A percentile compares a stretch with the other conserved stretches of the same genome.
Evolutionary conservation across 2,113 vertebrate genomes (phyloP).

Genomic region (Sylvilagus bachmani): DNA sequence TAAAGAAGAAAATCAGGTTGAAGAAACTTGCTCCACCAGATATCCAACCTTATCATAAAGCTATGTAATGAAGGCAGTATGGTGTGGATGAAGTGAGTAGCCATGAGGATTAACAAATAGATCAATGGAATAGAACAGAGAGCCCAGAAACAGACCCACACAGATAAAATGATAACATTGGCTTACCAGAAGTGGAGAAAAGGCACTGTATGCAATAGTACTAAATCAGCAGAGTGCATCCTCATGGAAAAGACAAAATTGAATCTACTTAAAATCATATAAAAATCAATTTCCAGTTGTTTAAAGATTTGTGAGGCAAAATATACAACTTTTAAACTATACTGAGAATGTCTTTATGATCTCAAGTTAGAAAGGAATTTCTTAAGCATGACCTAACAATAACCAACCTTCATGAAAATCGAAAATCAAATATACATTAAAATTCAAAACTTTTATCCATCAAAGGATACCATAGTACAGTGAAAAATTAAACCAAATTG

Average conservation of each 20-base stretch:
- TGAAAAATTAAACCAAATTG: not conserved
- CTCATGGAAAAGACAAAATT: not conserved
- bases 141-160: not conserved
- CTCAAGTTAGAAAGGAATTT: slow-evolving; percentile 37
- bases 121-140: not conserved
- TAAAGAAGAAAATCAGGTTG: slow-evolving; percentile 31
- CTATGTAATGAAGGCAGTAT: not conserved
- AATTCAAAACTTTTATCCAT: not conserved
- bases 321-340: slow-evolving; percentile 2
- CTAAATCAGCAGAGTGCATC: not conserved
- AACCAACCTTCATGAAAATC: slow-evolving; percentile 33
- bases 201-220: not conserved
- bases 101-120: not conserved
- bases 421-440: slow-evolving; percentile 2
- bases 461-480: slow-evolving; percentile 31
- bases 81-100: not conserved
- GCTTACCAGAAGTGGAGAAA: not conserved
- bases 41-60: slow-evolving; percentile 27
- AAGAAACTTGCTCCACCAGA: slow-evolving; percentile 40
- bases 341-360: slow-evolving; percentile 13
- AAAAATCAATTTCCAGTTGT: slow-evolving; percentile 46
- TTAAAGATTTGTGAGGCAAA: slow-evolving; percentile 54
- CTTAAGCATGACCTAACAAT: slow-evolving; percentile 46
- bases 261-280: not conserved
- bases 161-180: not conserved